phyloP scores from a whole-genome alignment of 2,797 vertebrate genomes.

The Diplodus sargus region DNA sequence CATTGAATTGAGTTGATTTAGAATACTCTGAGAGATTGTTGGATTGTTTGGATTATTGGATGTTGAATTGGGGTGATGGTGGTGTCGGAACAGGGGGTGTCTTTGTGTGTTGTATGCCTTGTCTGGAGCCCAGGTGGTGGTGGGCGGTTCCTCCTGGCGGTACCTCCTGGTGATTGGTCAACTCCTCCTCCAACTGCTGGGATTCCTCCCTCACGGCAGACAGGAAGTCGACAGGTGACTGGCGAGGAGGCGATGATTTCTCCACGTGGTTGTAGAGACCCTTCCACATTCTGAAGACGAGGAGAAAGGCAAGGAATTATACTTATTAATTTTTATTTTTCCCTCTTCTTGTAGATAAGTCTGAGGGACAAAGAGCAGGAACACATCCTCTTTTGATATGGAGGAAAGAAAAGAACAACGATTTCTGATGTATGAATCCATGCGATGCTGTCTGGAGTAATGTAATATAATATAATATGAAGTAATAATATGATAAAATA shows the following conservation, averaged over 20 bases:
- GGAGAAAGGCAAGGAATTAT: no score
- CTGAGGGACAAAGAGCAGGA: neutral
- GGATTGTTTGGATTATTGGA: neutral
- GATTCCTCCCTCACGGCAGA: slow-evolving; percentile 92
- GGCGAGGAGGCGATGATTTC: slow-evolving; percentile 87
- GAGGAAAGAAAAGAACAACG: neutral
- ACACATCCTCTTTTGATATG: neutral
- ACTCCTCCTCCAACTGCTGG: slow-evolving; percentile 93
- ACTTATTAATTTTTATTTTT: neutral
- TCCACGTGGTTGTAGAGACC: slow-evolving; percentile 94
- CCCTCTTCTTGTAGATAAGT: neutral
- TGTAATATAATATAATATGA: neutral
- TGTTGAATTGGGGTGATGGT: neutral
- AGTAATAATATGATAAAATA: no score
- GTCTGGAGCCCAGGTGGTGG: slow-evolving; percentile 77
- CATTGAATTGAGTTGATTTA: no score
- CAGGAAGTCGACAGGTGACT: slow-evolving; percentile 91
- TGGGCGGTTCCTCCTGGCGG: slow-evolving; percentile 81
- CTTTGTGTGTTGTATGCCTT: slow-evolving; percentile 84
- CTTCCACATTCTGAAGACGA: slow-evolving; percentile 91
- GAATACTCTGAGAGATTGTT: neutral
- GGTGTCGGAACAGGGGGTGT: slow-evolving; percentile 44
- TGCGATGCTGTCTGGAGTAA: neutral
- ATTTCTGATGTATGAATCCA: neutral
- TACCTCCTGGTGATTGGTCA: slow-evolving; percentile 92